Base-by-base conservation (phyloP, 2,113 vertebrate genomes). In the Bombycilla garrulus region DNA sequence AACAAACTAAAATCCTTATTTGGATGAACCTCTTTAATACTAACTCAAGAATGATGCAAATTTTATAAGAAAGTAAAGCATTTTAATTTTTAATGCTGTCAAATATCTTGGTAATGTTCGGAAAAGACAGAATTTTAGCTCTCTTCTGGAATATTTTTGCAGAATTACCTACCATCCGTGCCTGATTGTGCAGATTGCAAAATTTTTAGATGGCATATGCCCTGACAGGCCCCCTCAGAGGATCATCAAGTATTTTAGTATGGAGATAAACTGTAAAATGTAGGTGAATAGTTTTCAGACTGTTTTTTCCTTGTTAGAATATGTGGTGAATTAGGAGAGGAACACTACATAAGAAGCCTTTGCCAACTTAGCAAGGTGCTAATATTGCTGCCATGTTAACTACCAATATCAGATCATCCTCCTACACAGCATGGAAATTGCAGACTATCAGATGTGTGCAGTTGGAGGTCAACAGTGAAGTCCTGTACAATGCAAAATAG, bases 51-150 rank as follows among this genome's bases (percentile, higher is more conserved):
- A 42, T 65, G 47, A 92, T 94, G 51, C 77, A 92, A 90, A 89
- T 87, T 84, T 69, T 84, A 9, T 92, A 74, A 77, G 64, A 86
- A 91, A 88, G 90, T 56, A 91, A 90, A 57, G 36, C 61, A 90
- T 92, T 94, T 77, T 86, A 86, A 79, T 94, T 92, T 90, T 88
- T 95, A 95, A 86, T 79, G 72, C 65, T 90, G 56, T 90, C 88
- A 81, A 33, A 35, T 47, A 66, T 48, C 69, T 76, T 87, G 51
- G n/a, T 82, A 83, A 36, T 15, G 20, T 88, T 86, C 3, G 7
- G 51, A 44, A 73, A 88, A 83, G 82, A 69, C 56, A 56, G 44
- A 66, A 85, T 95, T 95, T 89, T 67, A 76, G n/a, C 53, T 33
- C 26, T 28, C 16, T 79, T 91, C 22, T 77, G 71, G 81, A 96